A percentile compares a stretch with the other conserved stretches of the same genome.
Conservation (phyloP, 2,888 invertebrate genomes). For the Ochropleura leucogaster region DNA sequence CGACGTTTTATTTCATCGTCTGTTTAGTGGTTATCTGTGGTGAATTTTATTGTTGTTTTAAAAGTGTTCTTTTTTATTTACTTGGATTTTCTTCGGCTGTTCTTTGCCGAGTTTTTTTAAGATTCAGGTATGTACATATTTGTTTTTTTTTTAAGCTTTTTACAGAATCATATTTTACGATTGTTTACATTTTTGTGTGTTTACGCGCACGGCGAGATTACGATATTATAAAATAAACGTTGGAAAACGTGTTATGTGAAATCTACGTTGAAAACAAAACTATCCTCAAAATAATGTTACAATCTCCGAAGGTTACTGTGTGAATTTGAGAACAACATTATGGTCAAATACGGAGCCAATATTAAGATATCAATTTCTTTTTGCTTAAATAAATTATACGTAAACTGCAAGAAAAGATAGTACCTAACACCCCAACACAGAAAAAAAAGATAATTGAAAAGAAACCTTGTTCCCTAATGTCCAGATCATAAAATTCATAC, state of each 20-base stretch:
- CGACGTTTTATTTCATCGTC: conserved; percentile 54
- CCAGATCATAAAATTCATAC: conserved; percentile 8
- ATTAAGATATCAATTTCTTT: neutral
- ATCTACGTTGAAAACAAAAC: neutral
- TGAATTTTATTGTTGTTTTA: conserved; percentile 62
- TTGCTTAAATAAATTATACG: neutral
- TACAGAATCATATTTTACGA: conserved; percentile 15
- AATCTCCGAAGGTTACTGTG: neutral
- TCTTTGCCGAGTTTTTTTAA: conserved; percentile 36
- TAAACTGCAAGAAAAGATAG: neutral
- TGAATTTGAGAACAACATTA: neutral
- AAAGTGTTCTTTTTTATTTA: conserved; percentile 53
- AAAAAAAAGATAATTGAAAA: conserved; percentile 3
- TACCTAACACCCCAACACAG: neutral
- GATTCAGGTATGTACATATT: conserved; percentile 59
- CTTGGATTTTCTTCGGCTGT: conserved; percentile 60
- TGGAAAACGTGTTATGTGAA: neutral
- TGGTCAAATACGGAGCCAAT: neutral
- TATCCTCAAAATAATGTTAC: neutral
- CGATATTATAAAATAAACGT: conserved; percentile 4
- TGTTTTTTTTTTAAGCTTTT: conserved; percentile 8
- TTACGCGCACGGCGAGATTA: neutral
- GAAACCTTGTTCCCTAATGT: neutral
- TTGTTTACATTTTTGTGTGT: conserved; percentile 29
- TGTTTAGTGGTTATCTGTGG: conserved; percentile 67